These are phyloP conservation scores for Esox niger DNA, from an alignment of 2,113 vertebrate species.

Conservation along the genomic window DNA sequence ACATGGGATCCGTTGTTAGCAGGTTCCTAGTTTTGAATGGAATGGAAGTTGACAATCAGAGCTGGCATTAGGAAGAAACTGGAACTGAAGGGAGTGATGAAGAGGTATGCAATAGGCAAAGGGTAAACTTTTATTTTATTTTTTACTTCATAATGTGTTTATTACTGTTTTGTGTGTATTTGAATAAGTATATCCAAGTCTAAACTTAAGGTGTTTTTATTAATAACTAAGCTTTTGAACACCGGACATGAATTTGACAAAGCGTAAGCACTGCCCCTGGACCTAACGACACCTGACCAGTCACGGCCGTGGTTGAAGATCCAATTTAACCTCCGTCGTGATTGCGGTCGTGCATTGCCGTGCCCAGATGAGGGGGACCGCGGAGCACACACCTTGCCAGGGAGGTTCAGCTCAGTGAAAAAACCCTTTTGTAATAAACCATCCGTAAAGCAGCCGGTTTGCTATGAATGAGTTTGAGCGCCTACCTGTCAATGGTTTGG, in stretches of 20 bases:
- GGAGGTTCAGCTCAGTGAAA: slow-evolving; percentile 54
- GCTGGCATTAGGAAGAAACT: slow-evolving; percentile 34
- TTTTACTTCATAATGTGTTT: slow-evolving; percentile 56
- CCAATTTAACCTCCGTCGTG: not conserved
- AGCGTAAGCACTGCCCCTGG: slow-evolving; percentile 67
- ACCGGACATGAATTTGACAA: slow-evolving; percentile 57
- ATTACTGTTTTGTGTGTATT: slow-evolving; percentile 56
- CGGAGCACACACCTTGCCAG: slow-evolving; percentile 66
- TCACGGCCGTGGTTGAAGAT: not conserved
- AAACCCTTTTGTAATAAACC: slow-evolving; percentile 82
- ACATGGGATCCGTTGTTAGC: not conserved
- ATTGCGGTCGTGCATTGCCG: slow-evolving; percentile 18
- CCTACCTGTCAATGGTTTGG: slow-evolving; percentile 68
- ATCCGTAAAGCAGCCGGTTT: slow-evolving; percentile 78
- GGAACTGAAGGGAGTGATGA: slow-evolving; percentile 17
- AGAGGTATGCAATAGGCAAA: slow-evolving; percentile 43
- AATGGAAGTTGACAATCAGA: slow-evolving; percentile 64
- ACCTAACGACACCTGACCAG: slow-evolving; percentile 13
- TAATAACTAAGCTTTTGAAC: slow-evolving; percentile 46
- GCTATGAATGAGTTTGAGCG: slow-evolving; percentile 81
- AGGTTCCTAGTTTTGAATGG: slow-evolving; percentile 12
- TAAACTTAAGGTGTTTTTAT: slow-evolving; percentile 40
- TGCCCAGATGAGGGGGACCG: slow-evolving; percentile 16
- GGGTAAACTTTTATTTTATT: slow-evolving; percentile 64
- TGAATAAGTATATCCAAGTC: slow-evolving; percentile 56